Conservation (phyloP, 2,113 vertebrate species). For the Hirundichthys speculiger region DNA sequence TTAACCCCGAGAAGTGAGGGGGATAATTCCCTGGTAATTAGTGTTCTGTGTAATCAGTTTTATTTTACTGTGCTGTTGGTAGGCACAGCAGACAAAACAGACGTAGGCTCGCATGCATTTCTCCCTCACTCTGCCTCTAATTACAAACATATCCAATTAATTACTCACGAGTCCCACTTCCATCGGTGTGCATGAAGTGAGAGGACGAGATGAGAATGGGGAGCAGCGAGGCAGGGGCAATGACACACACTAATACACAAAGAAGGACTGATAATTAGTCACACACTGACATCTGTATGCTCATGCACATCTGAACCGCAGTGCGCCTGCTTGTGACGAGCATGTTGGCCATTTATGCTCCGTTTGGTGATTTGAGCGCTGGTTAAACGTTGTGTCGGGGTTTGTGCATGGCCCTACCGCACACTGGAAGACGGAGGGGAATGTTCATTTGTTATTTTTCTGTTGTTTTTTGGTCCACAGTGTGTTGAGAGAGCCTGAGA, state of each 20-base stretch:
- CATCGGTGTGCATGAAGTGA: conserved; percentile 52
- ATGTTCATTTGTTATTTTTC: conserved; percentile 14
- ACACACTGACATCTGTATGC: conserved; percentile 41
- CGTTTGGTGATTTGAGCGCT: conserved; percentile 2
- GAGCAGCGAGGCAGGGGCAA: conserved; percentile 50
- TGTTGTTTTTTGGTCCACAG: no score
- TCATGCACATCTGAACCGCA: conserved; percentile 7
- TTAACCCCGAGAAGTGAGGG: conserved; percentile 74
- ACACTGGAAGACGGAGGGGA: background rate
- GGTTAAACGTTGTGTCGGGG: conserved; percentile 13
- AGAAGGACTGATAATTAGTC: conserved; percentile 64
- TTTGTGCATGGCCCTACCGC: conserved; percentile 9
- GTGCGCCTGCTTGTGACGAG: conserved; percentile 26
- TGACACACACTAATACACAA: conserved; percentile 61
- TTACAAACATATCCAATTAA: conserved; percentile 85
- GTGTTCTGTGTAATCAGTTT: conserved; percentile 79
- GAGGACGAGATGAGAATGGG: conserved; percentile 53
- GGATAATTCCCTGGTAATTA: conserved; percentile 80
- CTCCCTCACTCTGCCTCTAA: conserved; percentile 71
- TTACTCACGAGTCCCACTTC: conserved; percentile 76
- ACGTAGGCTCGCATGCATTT: conserved; percentile 61
- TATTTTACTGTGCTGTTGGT: conserved; percentile 71
- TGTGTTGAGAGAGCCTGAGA: conserved; percentile 14
- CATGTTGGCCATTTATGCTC: conserved; percentile 24
- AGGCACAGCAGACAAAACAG: conserved; percentile 75